Conservation (phyloP, 2,888 invertebrate species). For the Agrilus mali region DNA sequence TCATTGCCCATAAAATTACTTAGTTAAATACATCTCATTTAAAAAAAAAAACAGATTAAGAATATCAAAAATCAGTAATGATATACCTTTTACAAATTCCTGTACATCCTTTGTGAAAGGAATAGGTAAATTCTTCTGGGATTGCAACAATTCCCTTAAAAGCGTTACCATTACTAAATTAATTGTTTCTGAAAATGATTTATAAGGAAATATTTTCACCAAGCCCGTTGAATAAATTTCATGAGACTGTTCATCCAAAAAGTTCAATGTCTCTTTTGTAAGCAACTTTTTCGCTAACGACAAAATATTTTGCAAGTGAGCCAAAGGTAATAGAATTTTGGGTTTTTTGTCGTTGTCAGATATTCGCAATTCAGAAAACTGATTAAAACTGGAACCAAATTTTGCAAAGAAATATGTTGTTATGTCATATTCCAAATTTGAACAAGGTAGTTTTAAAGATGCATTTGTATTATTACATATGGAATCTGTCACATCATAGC, state of each 20-base stretch:
- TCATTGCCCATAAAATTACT: too few relatives aligned
- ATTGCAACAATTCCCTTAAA: conserved; percentile 78
- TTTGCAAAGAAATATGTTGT: conserved; percentile 81
- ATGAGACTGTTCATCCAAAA: conserved; percentile 72
- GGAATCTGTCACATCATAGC: conserved; percentile 26
- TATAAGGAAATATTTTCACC: conserved; percentile 73
- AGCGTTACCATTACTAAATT: conserved; percentile 88
- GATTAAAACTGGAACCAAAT: conserved; percentile 87
- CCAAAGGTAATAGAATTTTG: conserved; percentile 56
- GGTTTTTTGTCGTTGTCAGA: conserved; percentile 55
- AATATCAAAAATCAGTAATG: not conserved
- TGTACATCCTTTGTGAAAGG: conserved; percentile 89
- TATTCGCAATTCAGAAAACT: conserved; percentile 71
- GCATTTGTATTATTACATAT: conserved; percentile 10
- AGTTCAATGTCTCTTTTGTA: conserved; percentile 63
- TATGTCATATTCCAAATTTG: conserved; percentile 47
- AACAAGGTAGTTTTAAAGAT: not conserved
- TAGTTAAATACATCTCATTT: too few relatives aligned
- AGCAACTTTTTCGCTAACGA: conserved; percentile 72
- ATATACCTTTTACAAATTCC: conserved; percentile 33
- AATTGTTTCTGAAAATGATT: conserved; percentile 88
- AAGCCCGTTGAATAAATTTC: conserved; percentile 64
- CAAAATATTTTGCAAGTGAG: conserved; percentile 68
- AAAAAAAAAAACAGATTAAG: not conserved
- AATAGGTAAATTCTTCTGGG: conserved; percentile 77